A percentile compares a stretch with the other conserved stretches of the same genome.
Evolutionary conservation across 2,113 vertebrate species (phyloP).

Genomic region (Gasterosteus nipponicus): DNA sequence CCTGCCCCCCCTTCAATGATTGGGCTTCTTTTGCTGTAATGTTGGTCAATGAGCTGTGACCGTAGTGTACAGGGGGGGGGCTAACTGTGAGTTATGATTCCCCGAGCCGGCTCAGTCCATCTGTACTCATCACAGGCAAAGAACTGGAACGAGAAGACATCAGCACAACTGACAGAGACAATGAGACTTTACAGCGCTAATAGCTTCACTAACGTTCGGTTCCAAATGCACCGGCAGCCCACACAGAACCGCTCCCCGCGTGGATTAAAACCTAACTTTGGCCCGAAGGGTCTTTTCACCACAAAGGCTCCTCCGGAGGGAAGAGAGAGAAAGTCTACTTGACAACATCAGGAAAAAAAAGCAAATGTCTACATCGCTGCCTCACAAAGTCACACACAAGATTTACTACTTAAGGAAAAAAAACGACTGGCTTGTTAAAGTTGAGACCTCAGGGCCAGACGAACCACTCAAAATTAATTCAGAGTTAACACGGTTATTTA

Average conservation of each 20-base stretch:
- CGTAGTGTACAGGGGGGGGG: slow-evolving; percentile 58
- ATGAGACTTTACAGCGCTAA: slow-evolving; percentile 74
- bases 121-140: slow-evolving; percentile 71
- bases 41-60: slow-evolving; percentile 75
- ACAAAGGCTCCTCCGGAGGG: background rate
- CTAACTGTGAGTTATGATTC: slow-evolving; percentile 75
- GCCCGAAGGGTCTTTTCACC: slow-evolving; percentile 12
- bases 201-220: slow-evolving; percentile 55
- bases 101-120: slow-evolving; percentile 66
- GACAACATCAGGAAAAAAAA: background rate
- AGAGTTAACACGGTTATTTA: background rate
- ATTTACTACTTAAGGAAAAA: background rate
- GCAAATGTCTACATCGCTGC: background rate
- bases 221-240: slow-evolving; percentile 44
- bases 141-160: slow-evolving; percentile 72
- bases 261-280: slow-evolving; percentile 24
- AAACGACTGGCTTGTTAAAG: background rate
- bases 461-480: background rate
- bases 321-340: background rate
- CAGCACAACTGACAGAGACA: slow-evolving; percentile 75
- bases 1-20: slow-evolving; percentile 55
- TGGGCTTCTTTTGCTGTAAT: slow-evolving; percentile 74
- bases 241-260: slow-evolving; percentile 5
- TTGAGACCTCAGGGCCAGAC: background rate
- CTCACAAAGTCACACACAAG: background rate